phyloP scores from a whole-genome alignment of 2,113 vertebrate species.

The Columbina picui region DNA sequence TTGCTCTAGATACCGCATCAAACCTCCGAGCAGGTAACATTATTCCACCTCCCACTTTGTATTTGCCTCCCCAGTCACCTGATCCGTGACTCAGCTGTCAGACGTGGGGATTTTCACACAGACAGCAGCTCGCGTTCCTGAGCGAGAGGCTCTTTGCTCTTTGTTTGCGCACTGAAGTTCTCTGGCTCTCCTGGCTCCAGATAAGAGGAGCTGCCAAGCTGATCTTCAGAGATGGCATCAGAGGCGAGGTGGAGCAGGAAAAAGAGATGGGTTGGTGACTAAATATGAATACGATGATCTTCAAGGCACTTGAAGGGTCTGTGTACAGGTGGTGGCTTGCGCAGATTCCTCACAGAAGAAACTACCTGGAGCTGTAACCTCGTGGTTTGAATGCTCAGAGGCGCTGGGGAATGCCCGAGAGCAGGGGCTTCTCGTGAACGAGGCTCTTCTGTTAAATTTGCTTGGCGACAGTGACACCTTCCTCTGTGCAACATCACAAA shows the following conservation, averaged over 20 bases:
- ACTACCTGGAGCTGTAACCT: not conserved
- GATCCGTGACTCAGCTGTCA: constrained; percentile 28
- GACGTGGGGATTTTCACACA: constrained; percentile 47
- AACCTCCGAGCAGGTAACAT: not conserved
- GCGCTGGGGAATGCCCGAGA: not conserved
- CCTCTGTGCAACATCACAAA: not conserved
- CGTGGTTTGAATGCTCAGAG: not conserved
- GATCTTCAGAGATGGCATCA: constrained; percentile 30
- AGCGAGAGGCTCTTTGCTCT: not conserved
- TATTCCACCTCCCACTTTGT: constrained; percentile 54
- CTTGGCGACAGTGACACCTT: not conserved
- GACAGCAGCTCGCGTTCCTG: not conserved
- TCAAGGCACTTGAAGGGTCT: not conserved
- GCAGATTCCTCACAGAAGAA: not conserved
- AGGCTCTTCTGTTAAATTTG: not conserved
- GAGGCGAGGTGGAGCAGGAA: constrained; percentile 11
- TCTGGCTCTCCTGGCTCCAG: not conserved
- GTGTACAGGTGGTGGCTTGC: not conserved
- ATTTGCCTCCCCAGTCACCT: constrained; percentile 37
- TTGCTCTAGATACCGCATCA: not conserved
- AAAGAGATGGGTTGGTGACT: not conserved
- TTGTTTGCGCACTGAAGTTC: not conserved
- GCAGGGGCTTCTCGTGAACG: not conserved
- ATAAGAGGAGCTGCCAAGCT: constrained; percentile 44
- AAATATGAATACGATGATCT: not conserved